Percentiles rank a stretch among this genome's conserved stretches.
Conservation (phyloP, 1,140 invertebrate species). For the Cherax destructor region DNA sequence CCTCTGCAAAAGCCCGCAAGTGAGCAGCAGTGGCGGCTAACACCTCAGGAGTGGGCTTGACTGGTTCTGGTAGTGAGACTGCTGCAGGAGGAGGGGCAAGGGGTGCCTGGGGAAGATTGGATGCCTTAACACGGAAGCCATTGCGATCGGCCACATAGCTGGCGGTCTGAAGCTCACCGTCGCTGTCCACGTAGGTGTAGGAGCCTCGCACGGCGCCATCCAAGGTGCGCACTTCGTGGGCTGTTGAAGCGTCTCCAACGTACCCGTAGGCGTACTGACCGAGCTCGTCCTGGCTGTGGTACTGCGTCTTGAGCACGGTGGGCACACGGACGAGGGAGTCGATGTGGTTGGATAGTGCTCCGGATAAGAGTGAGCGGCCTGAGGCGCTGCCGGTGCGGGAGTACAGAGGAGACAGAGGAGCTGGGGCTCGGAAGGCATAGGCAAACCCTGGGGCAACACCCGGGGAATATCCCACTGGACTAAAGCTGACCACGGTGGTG, state of each 20-base stretch:
- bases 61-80: conserved; percentile 44
- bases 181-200: conserved; percentile 72
- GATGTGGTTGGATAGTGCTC: not conserved
- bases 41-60: conserved; percentile 73
- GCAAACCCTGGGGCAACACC: conserved; percentile 69
- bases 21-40: conserved; percentile 73
- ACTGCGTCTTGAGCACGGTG: conserved; percentile 66
- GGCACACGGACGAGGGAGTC: conserved; percentile 2
- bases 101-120: conserved; percentile 61
- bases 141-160: conserved; percentile 71
- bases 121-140: conserved; percentile 67
- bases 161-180: conserved; percentile 71
- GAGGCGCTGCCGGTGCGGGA: not conserved
- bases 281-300: conserved; percentile 71
- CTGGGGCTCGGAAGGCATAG: conserved; percentile 68
- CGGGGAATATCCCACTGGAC: conserved; percentile 64
- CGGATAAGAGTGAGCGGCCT: not conserved
- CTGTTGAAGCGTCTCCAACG: conserved; percentile 62
- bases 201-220: conserved; percentile 69
- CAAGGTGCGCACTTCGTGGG: conserved; percentile 70
- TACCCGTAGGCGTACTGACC: conserved; percentile 81
- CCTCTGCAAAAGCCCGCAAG: conserved; percentile 72
- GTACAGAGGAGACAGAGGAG: conserved; percentile 25
- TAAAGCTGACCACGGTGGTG: conserved; percentile 60
- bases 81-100: not conserved